Base-by-base conservation (phyloP, 1,140 invertebrate genomes). In the Papilio polytes region DNA sequence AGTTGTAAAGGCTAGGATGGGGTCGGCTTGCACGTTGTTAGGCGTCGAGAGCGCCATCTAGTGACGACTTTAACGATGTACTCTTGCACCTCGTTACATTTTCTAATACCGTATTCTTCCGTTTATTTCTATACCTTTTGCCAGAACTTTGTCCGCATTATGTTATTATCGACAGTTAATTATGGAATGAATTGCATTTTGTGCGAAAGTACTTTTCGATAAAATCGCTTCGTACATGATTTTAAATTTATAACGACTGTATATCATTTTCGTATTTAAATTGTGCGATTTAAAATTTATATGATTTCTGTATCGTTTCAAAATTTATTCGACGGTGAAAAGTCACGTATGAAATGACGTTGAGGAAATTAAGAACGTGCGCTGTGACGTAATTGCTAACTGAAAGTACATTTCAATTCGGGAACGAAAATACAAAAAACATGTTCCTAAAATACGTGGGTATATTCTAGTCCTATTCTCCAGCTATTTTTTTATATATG, bases 11-110 rank as follows among this genome's bases (percentile, higher is more conserved):
- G 59, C 22, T 10, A 63, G 59, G 59, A 20, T 63, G 59, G 26
- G 63, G 63, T 70, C 26, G 63, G 63, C 63, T 70, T 70, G 63
- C 63, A 70, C 63, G 26, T 70, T 70, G 63, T 70, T 70, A 70
- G 26, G 31, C 63, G 12, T 31, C 12, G 4, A 70, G 63, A 15
- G 26, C 22, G 63, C 63, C 63, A 70, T 70, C 63, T 70, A 26
- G 26, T 31, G 63, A 70, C 63, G 63, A 36, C 22, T 70, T 70
- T 70, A 70, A 70, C 63, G 63, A 70, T 70, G 63, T 70, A 31
- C 63, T 70, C 63, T 70, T 31, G 63, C 63, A 70, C 63, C 63
- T 31, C 13, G 26, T 70, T 70, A 31, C 63, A 31, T 70, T 70
- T 31, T 70, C 63, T 26, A 22, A 63, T 70, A 31, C 26, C 26